Evolutionary conservation across 2,113 vertebrate genomes (phyloP).

Genomic region (Crotalus viridis): DNA sequence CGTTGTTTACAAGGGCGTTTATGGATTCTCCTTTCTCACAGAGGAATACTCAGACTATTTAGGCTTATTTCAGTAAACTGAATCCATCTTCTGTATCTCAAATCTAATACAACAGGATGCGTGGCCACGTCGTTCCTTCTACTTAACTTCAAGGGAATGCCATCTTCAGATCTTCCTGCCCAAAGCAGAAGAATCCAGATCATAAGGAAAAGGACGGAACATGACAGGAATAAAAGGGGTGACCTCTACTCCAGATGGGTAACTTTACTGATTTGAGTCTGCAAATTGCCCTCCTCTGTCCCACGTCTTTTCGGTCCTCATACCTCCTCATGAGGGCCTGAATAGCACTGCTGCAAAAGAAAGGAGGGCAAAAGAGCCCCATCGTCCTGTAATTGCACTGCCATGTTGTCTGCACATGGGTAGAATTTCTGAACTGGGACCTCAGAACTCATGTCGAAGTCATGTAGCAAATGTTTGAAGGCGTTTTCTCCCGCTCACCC

Average conservation of each 20-base stretch:
- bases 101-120: neutral
- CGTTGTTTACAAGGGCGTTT: neutral
- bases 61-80: neutral
- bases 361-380: neutral
- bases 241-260: neutral
- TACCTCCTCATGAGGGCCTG: neutral
- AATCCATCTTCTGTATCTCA: neutral
- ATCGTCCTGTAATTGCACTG: neutral
- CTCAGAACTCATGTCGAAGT: neutral
- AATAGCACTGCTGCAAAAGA: neutral
- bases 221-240: neutral
- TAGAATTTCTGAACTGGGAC: neutral
- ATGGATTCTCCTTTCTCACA: neutral
- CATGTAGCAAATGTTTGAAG: neutral
- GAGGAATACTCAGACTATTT: neutral
- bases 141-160: neutral
- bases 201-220: neutral
- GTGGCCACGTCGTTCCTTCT: neutral
- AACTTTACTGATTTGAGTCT: neutral
- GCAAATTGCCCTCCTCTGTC: neutral
- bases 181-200: neutral
- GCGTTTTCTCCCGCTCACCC: neutral
- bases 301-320: neutral
- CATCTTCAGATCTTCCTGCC: neutral
- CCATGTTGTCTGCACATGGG: neutral